Evolutionary conservation across 1,140 invertebrate species (phyloP).

Genomic region (Periplaneta americana): DNA sequence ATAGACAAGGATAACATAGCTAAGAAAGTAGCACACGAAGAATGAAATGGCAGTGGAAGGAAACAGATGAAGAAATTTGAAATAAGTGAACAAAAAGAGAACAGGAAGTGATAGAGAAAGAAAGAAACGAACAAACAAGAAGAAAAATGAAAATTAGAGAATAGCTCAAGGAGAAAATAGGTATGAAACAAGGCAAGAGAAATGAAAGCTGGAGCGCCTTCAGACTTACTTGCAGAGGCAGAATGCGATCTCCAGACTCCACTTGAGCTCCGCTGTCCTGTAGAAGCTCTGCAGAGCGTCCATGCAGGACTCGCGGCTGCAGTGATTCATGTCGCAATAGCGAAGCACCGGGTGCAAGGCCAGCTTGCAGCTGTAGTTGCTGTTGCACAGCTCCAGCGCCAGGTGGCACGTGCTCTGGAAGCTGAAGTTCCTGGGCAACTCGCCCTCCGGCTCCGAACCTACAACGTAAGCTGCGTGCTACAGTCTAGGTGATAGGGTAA

Average conservation of each 20-base stretch:
- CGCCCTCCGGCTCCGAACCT: conserved; percentile 13
- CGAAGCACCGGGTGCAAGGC: conserved; percentile 72
- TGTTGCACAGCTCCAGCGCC: conserved; percentile 67
- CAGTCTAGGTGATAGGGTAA: no score
- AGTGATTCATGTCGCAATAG: conserved; percentile 68
- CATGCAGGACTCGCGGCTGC: conserved; percentile 82
- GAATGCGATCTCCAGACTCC: conserved; percentile 84
- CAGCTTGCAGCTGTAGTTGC: conserved; percentile 66
- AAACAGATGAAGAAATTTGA: no score
- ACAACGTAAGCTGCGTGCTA: not conserved
- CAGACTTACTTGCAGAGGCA: conserved; percentile 84
- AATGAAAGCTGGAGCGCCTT: no score
- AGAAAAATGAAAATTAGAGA: no score
- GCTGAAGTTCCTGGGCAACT: conserved; percentile 26
- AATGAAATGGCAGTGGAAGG: no score
- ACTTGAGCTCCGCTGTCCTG: conserved; percentile 64
- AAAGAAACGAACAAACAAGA: no score
- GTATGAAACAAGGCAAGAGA: no score
- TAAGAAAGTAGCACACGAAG: no score
- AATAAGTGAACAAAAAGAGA: no score
- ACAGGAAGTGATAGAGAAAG: no score
- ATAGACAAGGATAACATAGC: no score
- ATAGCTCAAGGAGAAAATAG: no score
- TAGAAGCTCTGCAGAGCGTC: conserved; percentile 80
- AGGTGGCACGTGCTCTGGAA: conserved; percentile 72